Evolutionary conservation across 2,797 vertebrate species (phyloP).

Genomic region (Neomorphus geoffroyi): DNA sequence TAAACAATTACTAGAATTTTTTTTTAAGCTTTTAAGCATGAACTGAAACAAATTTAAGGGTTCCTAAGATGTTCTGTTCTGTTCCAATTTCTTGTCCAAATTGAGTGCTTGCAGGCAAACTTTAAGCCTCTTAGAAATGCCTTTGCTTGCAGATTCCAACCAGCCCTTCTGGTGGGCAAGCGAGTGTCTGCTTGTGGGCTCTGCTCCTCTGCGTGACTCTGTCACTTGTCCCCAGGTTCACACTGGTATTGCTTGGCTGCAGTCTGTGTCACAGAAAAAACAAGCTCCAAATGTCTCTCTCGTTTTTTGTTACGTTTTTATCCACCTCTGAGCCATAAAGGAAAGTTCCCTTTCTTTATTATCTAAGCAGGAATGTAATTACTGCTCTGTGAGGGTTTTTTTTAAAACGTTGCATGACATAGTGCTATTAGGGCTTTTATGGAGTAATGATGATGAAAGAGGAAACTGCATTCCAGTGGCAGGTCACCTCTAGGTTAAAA

Average conservation of each 20-base stretch:
- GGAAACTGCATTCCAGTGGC: slow-evolving; percentile 20
- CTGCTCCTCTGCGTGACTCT: accelerated
- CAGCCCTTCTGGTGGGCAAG: not conserved
- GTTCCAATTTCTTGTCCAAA: not conserved
- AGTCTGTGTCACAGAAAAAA: not conserved
- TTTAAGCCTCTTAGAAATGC: not conserved
- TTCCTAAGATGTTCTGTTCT: not conserved
- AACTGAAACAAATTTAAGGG: not conserved
- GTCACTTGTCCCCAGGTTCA: not conserved
- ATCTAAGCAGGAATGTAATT: not conserved
- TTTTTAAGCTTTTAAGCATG: accelerated
- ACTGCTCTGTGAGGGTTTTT: not conserved
- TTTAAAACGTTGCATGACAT: not conserved
- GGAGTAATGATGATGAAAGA: not conserved
- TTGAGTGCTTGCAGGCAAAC: not conserved
- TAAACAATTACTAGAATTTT: not conserved
- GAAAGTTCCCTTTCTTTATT: not conserved
- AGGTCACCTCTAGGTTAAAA: slow-evolving; percentile 28
- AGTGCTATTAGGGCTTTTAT: not conserved
- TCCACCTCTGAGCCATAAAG: not conserved
- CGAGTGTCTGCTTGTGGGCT: accelerated
- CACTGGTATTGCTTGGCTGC: not conserved
- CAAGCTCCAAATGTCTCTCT: not conserved
- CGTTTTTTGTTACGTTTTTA: not conserved
- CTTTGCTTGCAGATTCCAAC: not conserved